Evolutionary conservation across 2,113 vertebrate species (phyloP), one percentile per base, ranked within the genome.

Genomic region (Ceyx melanurus): DNA sequence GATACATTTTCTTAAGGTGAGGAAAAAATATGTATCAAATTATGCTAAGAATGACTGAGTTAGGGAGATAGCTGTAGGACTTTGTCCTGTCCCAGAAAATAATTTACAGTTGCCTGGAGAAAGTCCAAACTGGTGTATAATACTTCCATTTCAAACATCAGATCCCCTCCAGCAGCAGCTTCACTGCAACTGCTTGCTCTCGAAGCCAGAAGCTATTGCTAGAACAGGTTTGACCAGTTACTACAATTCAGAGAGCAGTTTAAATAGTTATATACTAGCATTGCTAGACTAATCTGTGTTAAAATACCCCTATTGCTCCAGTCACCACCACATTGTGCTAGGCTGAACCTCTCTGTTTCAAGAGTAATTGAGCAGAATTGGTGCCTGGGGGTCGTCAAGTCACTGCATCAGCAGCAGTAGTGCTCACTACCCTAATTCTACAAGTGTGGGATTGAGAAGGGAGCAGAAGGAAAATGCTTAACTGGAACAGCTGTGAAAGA

Each of bases 171-270:
- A 87, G 67, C 82, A 85, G 74, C 56, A 91, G 56, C 51, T 79
- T 82, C 73, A 37, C 33, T 66, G 54, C 31, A 80, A 15, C 16
- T 95, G 62, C 45, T 85, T 58, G 22, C 46, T 80, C 33, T 66
- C 82, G 73, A 17, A 15, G 40, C 53, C 71, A 89, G 68, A 80
- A 87, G 54, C 45, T 82, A n/a, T 40, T 79, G 26, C 64, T 58
- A 68, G 31, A 93, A 89, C 92, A 85, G 91, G 92, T 94, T 89
- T 89, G 51, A 91, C 89, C 78, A 91, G 94, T 95, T 91, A 64
- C 35, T 71, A 48, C 62, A 85, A 76, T 73, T 90, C 74, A 70
- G 66, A 70, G 58, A 82, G 83, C 33, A 84, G 46, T 92, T 95
- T 82, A 80, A 92, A 85, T 89, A 85, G 70, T 65, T 75, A 43